Base-by-base conservation (phyloP, 2,888 invertebrate species). In the Diaperis boleti region DNA sequence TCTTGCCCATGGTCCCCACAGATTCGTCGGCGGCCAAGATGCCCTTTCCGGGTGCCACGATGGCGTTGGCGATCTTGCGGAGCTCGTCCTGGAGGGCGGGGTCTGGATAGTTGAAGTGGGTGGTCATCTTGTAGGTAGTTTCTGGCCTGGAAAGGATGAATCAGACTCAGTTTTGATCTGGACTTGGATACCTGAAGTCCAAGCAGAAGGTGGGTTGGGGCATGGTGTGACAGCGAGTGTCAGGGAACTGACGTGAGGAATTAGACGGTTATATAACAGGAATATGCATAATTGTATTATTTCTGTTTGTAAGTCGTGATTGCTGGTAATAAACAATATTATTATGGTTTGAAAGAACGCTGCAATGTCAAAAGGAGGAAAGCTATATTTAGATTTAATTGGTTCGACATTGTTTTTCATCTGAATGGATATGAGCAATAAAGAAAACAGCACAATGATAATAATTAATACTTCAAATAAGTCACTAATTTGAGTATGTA, bases 21-120 rank as follows among this genome's bases (percentile, higher is more conserved):
- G 96, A 96, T 83, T 99, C 98, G 85, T 99, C 98, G 74, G 98
- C 98, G 72, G 98, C 98, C 70, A 98, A 87, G 81, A 98, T 97
- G 72, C 98, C 98, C 83, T 95, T 97, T 77, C 97, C 97, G 20
- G 95, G 93, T 54, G 94, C 90, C 6, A 95, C 94, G 76, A 98
- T 96, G 71, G 91, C 90, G 76, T 93, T 87, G 57, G 97, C 97
- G 78, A 95, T 96, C 77, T 87, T 86, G 75, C 85, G 87, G 68
- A 98, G 88, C 85, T 97, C 96, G 77, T 91, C 89, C 83, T 95
- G 93, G 75, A 95, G 88, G 81, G 92, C 95, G 66, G 89, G 89
- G 73, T 92, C 86, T 65, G 89, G 91, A 85, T 94, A 94, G 81
- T 88, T 89, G 88, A 91, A 93, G 83, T 92, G 89, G 55, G 76